Evolutionary conservation across 1,140 invertebrate species (phyloP).

Genomic region (Pseudomyrmex dendroicus): DNA sequence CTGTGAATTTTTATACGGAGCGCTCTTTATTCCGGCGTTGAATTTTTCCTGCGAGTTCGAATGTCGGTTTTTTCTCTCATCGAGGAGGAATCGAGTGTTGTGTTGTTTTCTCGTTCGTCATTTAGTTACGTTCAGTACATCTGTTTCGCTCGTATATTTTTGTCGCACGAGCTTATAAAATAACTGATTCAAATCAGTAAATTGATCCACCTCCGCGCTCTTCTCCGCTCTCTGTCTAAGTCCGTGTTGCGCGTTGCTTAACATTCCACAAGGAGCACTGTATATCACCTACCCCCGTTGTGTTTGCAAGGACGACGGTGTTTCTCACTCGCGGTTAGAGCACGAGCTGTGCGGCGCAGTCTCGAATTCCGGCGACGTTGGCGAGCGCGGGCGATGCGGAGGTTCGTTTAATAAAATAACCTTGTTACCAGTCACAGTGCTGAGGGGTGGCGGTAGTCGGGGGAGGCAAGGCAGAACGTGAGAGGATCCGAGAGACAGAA

Average conservation of each 20-base stretch:
- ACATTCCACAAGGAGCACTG: not conserved
- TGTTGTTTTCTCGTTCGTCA: not conserved
- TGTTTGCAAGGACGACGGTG: constrained; percentile 42
- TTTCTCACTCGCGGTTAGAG: constrained; percentile 49
- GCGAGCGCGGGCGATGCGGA: constrained; percentile 74
- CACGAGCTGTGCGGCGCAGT: constrained; percentile 23
- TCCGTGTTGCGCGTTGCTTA: constrained; percentile 14
- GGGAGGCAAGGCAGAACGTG: not conserved
- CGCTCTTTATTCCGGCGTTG: constrained; percentile 9
- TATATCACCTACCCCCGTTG: not conserved
- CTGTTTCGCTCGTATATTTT: not conserved
- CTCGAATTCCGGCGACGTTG: constrained; percentile 75
- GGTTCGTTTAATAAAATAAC: constrained; percentile 85
- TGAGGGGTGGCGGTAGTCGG: constrained; percentile 11
- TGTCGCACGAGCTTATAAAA: not conserved
- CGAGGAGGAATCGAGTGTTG: not conserved
- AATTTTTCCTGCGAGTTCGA: constrained; percentile 27
- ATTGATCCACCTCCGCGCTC: not conserved
- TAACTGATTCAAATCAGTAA: constrained; percentile 9
- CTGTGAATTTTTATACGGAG: constrained; percentile 22
- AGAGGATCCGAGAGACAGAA: constrained; percentile 54
- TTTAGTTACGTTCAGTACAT: not conserved
- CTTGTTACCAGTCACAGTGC: constrained; percentile 77
- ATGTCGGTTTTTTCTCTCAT: not conserved
- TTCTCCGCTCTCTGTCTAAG: constrained; percentile 13